A percentile compares a stretch with the other conserved stretches of the same genome.
Conservation (phyloP, 2,797 vertebrate species). For the Chiroxiphia lanceolata region DNA sequence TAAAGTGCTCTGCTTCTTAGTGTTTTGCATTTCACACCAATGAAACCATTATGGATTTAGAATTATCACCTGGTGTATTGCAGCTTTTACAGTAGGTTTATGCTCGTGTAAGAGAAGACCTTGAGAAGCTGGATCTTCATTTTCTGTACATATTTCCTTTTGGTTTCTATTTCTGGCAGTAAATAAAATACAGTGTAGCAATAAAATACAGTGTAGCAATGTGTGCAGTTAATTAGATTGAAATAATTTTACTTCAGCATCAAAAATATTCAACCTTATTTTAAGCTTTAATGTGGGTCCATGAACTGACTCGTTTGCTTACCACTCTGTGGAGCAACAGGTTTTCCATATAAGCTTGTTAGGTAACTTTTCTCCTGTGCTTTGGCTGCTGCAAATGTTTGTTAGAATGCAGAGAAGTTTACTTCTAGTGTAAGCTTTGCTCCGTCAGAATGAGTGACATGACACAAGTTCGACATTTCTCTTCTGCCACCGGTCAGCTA, state of each 20-base stretch:
- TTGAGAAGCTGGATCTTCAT: not conserved
- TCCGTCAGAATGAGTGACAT: not conserved
- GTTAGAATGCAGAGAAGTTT: not conserved
- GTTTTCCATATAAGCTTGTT: not conserved
- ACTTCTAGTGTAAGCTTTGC: not conserved
- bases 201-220: not conserved
- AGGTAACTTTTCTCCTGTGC: not conserved
- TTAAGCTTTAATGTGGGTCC: not conserved
- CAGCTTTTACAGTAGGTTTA: not conserved
- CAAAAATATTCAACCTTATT: not conserved
- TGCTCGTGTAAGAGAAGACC: not conserved
- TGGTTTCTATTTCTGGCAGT: not conserved
- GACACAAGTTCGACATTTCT: not conserved
- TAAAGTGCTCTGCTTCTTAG: not conserved
- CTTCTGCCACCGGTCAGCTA: accelerated
- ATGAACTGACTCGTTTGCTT: not conserved
- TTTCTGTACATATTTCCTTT: not conserved
- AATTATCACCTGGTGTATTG: not conserved
- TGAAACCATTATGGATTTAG: not conserved
- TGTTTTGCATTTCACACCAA: not conserved
- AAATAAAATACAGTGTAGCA: not conserved
- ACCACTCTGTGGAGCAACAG: not conserved
- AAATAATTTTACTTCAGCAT: not conserved
- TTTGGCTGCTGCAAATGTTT: not conserved
- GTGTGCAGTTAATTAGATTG: not conserved